phyloP scores from a whole-genome alignment of 1,140 invertebrate species.

The Choristoneura fumiferana region DNA sequence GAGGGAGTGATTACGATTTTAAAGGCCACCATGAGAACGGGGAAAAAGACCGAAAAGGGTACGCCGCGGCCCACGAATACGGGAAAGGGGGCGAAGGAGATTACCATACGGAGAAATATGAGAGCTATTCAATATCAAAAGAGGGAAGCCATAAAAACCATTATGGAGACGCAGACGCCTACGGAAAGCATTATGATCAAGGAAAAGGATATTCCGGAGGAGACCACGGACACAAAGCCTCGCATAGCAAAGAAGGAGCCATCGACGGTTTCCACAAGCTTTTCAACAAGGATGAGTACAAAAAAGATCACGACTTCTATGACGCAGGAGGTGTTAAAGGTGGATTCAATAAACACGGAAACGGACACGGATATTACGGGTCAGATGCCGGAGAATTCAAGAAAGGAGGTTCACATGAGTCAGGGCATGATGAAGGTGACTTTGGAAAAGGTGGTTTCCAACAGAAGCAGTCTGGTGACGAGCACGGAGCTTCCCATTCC shows the following conservation, averaged over 20 bases:
- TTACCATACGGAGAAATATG: slow-evolving; percentile 62
- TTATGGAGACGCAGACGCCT: slow-evolving; percentile 45
- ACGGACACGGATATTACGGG: slow-evolving; percentile 71
- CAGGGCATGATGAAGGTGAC: slow-evolving; percentile 60
- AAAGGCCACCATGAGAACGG: slow-evolving; percentile 53
- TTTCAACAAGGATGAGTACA: slow-evolving; percentile 84
- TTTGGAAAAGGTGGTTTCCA: slow-evolving; percentile 67
- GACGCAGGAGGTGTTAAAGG: slow-evolving; percentile 81
- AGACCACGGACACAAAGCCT: slow-evolving; percentile 82
- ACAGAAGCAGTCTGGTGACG: slow-evolving; percentile 70
- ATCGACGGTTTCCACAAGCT: slow-evolving; percentile 84
- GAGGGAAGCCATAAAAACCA: slow-evolving; percentile 46
- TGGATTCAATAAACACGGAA: slow-evolving; percentile 78
- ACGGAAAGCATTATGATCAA: slow-evolving; percentile 61
- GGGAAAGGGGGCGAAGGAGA: slow-evolving; percentile 54
- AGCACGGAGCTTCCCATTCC: slow-evolving; percentile 62
- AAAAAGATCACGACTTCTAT: slow-evolving; percentile 85
- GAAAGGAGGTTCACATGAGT: slow-evolving; percentile 75
- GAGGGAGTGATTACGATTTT: slow-evolving; percentile 50
- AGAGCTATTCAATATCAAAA: slow-evolving; percentile 46
- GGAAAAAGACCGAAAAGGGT: slow-evolving; percentile 68
- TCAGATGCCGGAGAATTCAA: slow-evolving; percentile 67
- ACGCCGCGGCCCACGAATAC: slow-evolving; percentile 50
- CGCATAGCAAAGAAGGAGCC: slow-evolving; percentile 81
- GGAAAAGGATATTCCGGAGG: slow-evolving; percentile 81